Evolutionary conservation across 2,113 vertebrate species (phyloP), one percentile per base, ranked within the genome.

Genomic region (Mystacornis crossleyi): DNA sequence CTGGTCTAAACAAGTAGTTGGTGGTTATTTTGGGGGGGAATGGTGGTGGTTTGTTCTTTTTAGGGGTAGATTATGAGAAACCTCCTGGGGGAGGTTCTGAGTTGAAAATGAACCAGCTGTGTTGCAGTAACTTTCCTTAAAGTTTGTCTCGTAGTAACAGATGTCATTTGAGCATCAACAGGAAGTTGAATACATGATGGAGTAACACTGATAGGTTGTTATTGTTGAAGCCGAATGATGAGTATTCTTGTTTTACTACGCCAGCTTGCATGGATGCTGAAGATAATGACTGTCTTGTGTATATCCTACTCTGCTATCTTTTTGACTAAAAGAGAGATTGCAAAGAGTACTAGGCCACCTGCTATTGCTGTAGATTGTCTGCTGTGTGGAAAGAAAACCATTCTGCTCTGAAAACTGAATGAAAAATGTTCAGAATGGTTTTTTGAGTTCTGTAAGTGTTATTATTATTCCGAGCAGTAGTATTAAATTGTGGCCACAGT

Each of bases 161-260:
- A 48, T 4, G 9, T 55, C 4, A 40, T 40, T 58, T 45, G 7
- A 62, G 7, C 0, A 0, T 45, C 18, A 54, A 10, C 4, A 13
- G 16, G 34, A 54, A 55, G 25, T 8, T 28, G 23, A 43, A 53
- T 50, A 40, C 3, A 5, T 13, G 17, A 6, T 54, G 61, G 11
- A n/a, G 1, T 50, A 13, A 25, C 23, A 26, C 6, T 38, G 21
- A 4, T 54, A 11, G 16, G 18, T 20, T 60, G 16, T 36, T 86
- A 38, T 16, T 54, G 5, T 31, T 64, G 33, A 89, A 73, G 29
- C 8, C 24, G 67, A 66, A 57, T 18, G 2, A n/a, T 38, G 25
- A 79, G 3, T 38, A 25, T 5, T 10, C 29, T 62, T 73, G 6
- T 33, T 55, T 33, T 43, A 50, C 18, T 50, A 6, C 13, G 8